Conservation (phyloP, 2,113 vertebrate species). For the Columbina picui region DNA sequence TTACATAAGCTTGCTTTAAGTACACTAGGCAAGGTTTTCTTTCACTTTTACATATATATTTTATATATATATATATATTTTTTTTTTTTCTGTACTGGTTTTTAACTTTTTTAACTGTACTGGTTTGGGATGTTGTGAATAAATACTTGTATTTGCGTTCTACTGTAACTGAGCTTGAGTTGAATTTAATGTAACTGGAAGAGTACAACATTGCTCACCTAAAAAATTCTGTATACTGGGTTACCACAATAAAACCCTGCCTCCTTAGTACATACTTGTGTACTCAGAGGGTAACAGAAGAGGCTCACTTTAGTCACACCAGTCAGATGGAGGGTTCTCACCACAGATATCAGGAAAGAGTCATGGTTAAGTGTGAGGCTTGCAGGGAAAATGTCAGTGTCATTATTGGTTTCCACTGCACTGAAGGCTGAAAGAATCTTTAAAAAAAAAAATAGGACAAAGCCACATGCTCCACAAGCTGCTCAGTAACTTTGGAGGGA, state of each 20-base stretch:
- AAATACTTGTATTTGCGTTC: background rate
- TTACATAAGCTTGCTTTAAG: background rate
- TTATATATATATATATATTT: background rate
- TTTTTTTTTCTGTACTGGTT: too few relatives aligned
- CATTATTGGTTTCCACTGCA: background rate
- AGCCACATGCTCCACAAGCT: constrained; percentile 14
- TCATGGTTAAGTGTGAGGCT: background rate
- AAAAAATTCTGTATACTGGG: background rate
- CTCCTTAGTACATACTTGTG: background rate
- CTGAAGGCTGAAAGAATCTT: background rate
- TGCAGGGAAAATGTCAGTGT: background rate
- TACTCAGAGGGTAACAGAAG: background rate
- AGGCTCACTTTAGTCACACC: background rate
- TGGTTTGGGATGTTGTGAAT: background rate
- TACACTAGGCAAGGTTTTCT: background rate
- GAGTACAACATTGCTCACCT: background rate
- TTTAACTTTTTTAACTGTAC: background rate
- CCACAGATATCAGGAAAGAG: background rate
- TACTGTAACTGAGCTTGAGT: background rate
- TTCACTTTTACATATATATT: background rate
- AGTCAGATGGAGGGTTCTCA: background rate
- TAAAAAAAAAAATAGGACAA: background rate
- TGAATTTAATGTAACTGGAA: background rate
- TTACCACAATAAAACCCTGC: background rate
- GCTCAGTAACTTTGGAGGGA: background rate